Percentiles rank a stretch among this genome's conserved stretches.
phyloP scores from a whole-genome alignment of 2,113 vertebrate species.

The Solea solea region DNA sequence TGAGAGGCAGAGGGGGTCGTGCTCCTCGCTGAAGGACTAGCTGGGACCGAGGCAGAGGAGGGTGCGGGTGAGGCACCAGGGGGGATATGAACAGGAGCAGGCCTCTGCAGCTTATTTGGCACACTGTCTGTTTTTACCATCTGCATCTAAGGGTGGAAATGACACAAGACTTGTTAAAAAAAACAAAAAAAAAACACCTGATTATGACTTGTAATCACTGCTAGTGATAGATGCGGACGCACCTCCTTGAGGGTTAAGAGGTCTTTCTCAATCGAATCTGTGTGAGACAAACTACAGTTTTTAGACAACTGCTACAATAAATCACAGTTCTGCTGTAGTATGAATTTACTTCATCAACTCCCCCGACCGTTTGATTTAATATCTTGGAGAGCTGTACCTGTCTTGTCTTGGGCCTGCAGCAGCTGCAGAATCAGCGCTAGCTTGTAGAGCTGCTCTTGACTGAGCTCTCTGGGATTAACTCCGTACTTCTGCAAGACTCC shows the following conservation, averaged over 20 bases:
- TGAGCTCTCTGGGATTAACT: conserved; percentile 86
- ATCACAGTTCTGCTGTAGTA: neutral
- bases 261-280: conserved; percentile 73
- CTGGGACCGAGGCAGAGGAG: conserved; percentile 39
- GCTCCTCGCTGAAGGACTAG: conserved; percentile 51
- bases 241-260: conserved; percentile 77
- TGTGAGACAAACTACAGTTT: conserved; percentile 16
- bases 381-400: conserved; percentile 32
- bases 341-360: neutral
- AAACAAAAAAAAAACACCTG: no score
- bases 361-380: neutral
- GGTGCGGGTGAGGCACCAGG: conserved; percentile 40
- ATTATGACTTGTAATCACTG: neutral
- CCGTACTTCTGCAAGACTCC: conserved; percentile 84
- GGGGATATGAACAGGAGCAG: conserved; percentile 27
- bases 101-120: conserved; percentile 60
- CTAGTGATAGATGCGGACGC: conserved; percentile 1
- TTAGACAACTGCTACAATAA: neutral
- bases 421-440: conserved; percentile 86
- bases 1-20: conserved; percentile 26
- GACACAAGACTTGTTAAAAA: neutral
- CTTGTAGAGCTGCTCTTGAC: conserved; percentile 87
- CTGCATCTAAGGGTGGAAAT: conserved; percentile 58
- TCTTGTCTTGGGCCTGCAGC: conserved; percentile 75
- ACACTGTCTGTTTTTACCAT: conserved; percentile 71